Percentiles rank a stretch among this genome's conserved stretches.
These are phyloP conservation scores for Nipponacmea schrenckii DNA, from an alignment of 2,888 invertebrate genomes.

Conservation along the genomic window DNA sequence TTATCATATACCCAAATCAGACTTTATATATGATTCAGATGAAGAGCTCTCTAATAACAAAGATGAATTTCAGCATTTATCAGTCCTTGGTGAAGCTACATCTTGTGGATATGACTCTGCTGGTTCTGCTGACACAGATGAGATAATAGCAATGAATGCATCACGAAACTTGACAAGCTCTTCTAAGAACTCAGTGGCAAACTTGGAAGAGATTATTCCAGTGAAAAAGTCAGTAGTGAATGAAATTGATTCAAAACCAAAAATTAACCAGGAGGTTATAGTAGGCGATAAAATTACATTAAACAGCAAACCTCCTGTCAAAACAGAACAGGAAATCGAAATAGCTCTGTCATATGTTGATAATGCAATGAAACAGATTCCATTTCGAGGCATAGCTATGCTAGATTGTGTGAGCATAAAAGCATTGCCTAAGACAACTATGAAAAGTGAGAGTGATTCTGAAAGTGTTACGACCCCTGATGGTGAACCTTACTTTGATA, in stretches of 20 bases:
- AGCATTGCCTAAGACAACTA: no score
- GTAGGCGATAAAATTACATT: no score
- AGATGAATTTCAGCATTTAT: constrained; percentile 21
- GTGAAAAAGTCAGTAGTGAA: no score
- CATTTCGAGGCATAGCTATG: neutral
- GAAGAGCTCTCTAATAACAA: neutral
- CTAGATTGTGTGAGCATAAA: neutral
- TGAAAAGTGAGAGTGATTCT: no score
- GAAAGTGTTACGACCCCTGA: no score
- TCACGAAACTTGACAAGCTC: neutral
- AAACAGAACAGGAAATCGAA: constrained; percentile 38
- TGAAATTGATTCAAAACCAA: no score
- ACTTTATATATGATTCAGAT: constrained; percentile 23
- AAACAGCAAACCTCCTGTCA: constrained; percentile 21
- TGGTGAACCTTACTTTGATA: no score
- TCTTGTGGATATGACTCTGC: constrained; percentile 29
- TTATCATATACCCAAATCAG: constrained; percentile 13
- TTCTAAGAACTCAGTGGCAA: no score
- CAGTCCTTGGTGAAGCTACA: constrained; percentile 37
- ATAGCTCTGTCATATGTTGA: neutral
- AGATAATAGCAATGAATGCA: constrained; percentile 28
- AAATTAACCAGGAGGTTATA: no score
- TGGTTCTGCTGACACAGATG: constrained; percentile 42
- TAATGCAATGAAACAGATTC: neutral
- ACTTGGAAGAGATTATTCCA: no score